A percentile compares a stretch with the other conserved stretches of the same genome.
Conservation (phyloP, 2,888 invertebrate genomes). For the Hypercompe scribonia region DNA sequence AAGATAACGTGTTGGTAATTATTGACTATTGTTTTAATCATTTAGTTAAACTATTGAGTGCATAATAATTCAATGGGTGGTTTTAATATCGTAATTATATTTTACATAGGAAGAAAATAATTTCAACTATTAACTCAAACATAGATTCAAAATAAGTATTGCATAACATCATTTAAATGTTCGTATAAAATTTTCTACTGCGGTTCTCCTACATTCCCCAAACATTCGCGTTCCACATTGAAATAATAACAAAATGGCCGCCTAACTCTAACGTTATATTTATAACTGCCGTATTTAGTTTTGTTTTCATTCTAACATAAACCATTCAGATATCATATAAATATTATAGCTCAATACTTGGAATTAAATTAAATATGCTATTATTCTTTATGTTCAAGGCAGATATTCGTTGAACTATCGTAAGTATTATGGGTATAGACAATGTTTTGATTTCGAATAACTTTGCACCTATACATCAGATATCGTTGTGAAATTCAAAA, state of each 20-base stretch:
- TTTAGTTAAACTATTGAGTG: no score
- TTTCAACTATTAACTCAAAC: not conserved
- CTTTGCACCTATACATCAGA: no score
- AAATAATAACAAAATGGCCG: constrained; percentile 43
- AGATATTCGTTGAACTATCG: not conserved
- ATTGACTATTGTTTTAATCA: not conserved
- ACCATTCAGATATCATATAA: constrained; percentile 2
- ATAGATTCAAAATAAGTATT: no score
- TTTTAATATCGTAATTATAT: no score
- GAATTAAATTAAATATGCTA: constrained; percentile 2
- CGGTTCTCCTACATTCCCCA: constrained; percentile 32
- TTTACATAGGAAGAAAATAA: not conserved
- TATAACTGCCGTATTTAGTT: constrained; percentile 27
- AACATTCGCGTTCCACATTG: constrained; percentile 42
- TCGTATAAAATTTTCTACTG: constrained; percentile 12
- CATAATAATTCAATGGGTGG: no score
- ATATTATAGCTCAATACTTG: not conserved
- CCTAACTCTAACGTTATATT: constrained; percentile 28
- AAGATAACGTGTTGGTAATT: not conserved
- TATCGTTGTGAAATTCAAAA: no score
- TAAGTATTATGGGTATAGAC: not conserved
- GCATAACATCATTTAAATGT: not conserved
- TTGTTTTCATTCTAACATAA: constrained; percentile 8
- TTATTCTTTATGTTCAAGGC: not conserved
- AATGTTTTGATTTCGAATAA: not conserved